These are phyloP conservation scores for Branchinecta lynchi DNA, from an alignment of 1,140 invertebrate genomes.

Conservation along the genomic window DNA sequence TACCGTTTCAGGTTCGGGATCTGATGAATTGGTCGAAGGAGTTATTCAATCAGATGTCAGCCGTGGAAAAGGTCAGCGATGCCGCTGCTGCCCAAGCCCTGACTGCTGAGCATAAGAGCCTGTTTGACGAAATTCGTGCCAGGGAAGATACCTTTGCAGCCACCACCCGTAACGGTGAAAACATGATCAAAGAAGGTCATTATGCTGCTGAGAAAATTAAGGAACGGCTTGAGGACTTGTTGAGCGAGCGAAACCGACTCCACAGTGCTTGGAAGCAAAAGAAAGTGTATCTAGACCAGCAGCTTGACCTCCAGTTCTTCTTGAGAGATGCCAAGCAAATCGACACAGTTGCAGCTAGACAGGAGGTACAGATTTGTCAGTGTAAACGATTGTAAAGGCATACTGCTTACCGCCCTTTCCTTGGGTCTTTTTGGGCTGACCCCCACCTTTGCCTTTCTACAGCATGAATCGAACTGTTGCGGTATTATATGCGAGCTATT, in stretches of 20 bases:
- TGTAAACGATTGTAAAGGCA: not conserved
- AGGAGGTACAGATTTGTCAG: constrained; percentile 46
- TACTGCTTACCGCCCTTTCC: not conserved
- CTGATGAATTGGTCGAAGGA: constrained; percentile 73
- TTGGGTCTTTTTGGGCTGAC: not conserved
- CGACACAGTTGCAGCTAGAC: constrained; percentile 67
- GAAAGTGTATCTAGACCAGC: constrained; percentile 77
- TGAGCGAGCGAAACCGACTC: constrained; percentile 59
- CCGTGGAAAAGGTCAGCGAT: constrained; percentile 67
- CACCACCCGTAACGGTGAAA: constrained; percentile 59
- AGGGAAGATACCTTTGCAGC: constrained; percentile 67
- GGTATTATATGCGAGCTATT: too few species aligned
- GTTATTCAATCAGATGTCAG: constrained; percentile 57
- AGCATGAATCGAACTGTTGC: too few species aligned
- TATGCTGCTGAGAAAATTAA: constrained; percentile 60
- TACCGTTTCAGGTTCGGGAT: constrained; percentile 52
- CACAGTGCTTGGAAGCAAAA: constrained; percentile 74
- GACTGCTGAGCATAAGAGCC: constrained; percentile 72
- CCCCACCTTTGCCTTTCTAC: not conserved
- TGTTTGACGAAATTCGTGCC: constrained; percentile 88
- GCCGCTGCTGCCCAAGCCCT: constrained; percentile 70
- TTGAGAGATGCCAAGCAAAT: constrained; percentile 84
- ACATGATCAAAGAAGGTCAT: constrained; percentile 71
- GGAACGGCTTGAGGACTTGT: constrained; percentile 54
- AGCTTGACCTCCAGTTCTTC: constrained; percentile 89